Evolutionary conservation across 2,113 vertebrate species (phyloP).

Genomic region (Scolopax mira): DNA sequence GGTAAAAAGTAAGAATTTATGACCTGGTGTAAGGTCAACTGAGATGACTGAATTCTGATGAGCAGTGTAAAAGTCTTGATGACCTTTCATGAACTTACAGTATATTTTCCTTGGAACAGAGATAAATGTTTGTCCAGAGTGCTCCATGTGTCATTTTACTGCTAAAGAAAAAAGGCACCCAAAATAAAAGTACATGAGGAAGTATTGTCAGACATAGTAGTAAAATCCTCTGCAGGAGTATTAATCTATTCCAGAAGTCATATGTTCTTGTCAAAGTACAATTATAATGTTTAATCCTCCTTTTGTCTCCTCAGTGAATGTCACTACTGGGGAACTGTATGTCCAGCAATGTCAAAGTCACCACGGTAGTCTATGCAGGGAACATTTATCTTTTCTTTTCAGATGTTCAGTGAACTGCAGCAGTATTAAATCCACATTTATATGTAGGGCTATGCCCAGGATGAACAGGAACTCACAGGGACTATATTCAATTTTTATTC

Average conservation of each 20-base stretch:
- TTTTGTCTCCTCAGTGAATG: slow-evolving; percentile 61
- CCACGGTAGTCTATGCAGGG: not conserved
- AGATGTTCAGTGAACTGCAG: slow-evolving; percentile 53
- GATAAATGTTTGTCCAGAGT: not conserved
- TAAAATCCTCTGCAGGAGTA: slow-evolving; percentile 30
- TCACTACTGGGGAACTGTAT: slow-evolving; percentile 35
- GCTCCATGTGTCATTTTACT: not conserved
- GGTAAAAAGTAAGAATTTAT: not conserved
- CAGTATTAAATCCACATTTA: slow-evolving; percentile 60
- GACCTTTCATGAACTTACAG: not conserved
- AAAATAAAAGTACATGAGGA: slow-evolving; percentile 36
- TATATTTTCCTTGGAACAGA: not conserved
- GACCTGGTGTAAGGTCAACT: not conserved
- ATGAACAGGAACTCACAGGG: slow-evolving; percentile 5
- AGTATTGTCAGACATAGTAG: slow-evolving; percentile 10
- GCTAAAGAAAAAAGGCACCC: not conserved
- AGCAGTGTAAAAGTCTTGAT: not conserved
- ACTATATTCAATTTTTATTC: slow-evolving; percentile 15
- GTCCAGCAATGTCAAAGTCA: slow-evolving; percentile 63
- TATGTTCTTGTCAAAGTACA: slow-evolving; percentile 56
- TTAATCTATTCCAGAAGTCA: slow-evolving; percentile 62
- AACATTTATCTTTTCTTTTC: slow-evolving; percentile 58
- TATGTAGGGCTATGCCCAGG: slow-evolving; percentile 1
- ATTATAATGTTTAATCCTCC: slow-evolving; percentile 31
- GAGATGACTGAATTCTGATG: not conserved